phyloP scores from a whole-genome alignment of 2,797 vertebrate genomes.

The Limnodromus scolopaceus region DNA sequence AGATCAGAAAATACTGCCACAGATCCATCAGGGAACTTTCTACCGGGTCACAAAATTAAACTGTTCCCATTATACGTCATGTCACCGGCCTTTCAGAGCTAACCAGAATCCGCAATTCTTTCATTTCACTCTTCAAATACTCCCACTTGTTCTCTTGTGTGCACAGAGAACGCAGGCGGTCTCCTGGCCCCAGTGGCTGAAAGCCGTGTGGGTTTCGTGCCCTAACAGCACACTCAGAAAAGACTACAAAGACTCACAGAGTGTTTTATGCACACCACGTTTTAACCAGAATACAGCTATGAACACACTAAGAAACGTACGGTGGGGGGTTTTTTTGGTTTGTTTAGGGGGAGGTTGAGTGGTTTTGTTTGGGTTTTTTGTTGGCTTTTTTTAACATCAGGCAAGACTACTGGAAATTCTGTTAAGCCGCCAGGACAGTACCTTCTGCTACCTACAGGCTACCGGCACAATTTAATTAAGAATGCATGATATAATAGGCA shows the following conservation, averaged over 20 bases:
- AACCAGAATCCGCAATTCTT: background rate
- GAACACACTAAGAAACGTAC: background rate
- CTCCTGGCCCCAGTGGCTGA: background rate
- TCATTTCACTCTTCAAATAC: background rate
- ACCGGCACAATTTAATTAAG: background rate
- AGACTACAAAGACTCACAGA: background rate
- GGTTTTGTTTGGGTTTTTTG: no score
- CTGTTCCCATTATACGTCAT: background rate
- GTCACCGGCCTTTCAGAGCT: background rate
- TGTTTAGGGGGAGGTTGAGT: no score
- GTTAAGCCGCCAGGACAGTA: background rate
- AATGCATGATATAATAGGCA: background rate
- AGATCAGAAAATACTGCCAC: background rate
- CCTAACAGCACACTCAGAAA: background rate
- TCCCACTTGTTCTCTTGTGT: background rate
- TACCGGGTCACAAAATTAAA: background rate
- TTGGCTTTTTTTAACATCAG: background rate
- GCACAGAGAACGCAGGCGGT: background rate
- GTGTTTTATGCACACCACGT: background rate
- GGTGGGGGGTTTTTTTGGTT: accelerated
- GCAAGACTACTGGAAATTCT: background rate
- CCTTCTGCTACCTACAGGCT: background rate
- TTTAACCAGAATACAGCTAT: background rate
- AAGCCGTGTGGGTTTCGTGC: background rate
- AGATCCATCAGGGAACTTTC: background rate